Conservation (phyloP, 2,113 vertebrate genomes). For the Vulpes lagopus region DNA sequence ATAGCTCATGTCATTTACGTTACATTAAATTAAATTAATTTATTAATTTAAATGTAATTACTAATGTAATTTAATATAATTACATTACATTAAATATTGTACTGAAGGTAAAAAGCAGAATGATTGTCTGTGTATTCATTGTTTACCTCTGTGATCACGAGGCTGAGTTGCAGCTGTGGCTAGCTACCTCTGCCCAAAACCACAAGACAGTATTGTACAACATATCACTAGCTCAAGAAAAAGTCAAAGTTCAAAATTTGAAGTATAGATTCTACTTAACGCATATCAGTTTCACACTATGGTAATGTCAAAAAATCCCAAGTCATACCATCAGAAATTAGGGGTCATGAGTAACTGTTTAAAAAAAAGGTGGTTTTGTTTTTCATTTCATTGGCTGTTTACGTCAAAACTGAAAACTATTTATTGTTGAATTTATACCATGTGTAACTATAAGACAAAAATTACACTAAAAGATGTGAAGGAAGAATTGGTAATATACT, state of each 20-base stretch:
- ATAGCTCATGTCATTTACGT: background rate
- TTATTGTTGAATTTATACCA: background rate
- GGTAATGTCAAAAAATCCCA: background rate
- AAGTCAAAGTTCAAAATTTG: background rate
- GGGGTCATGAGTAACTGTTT: background rate
- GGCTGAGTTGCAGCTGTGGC: background rate
- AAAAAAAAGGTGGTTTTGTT: background rate
- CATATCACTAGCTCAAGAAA: background rate
- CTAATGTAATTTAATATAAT: no score
- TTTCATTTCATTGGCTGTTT: background rate
- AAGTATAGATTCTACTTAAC: background rate
- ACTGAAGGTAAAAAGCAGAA: background rate
- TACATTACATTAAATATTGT: background rate
- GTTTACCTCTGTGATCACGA: background rate
- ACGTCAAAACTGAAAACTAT: background rate
- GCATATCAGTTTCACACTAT: background rate
- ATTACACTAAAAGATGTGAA: background rate
- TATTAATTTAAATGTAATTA: no score
- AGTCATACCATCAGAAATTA: background rate
- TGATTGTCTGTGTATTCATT: background rate
- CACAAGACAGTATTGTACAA: background rate
- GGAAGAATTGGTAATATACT: background rate
- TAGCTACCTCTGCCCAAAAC: background rate
- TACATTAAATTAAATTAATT: no score
- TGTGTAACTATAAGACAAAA: background rate